Evolutionary conservation across 2,113 vertebrate genomes (phyloP).

Genomic region (Tachycineta bicolor): DNA sequence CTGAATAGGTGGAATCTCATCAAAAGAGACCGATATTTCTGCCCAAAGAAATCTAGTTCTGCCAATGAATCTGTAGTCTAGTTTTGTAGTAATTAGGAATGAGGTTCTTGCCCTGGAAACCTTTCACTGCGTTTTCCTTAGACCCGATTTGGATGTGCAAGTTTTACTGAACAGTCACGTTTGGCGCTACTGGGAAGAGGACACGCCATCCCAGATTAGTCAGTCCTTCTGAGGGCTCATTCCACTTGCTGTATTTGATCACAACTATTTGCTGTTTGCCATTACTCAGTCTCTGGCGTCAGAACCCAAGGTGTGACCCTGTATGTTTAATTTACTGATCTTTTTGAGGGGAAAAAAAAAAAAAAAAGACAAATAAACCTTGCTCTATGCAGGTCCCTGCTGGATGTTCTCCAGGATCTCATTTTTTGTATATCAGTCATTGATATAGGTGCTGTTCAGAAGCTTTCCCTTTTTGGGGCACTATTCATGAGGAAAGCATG

Average conservation of each 20-base stretch:
- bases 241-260: background rate
- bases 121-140: background rate
- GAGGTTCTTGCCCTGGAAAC: background rate
- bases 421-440: background rate
- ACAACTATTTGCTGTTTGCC: background rate
- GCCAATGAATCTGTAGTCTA: background rate
- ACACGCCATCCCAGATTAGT: background rate
- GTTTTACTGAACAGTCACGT: background rate
- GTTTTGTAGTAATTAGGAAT: background rate
- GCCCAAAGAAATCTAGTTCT: background rate
- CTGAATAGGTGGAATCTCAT: background rate
- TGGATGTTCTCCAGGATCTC: background rate
- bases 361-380: background rate
- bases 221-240: background rate
- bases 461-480: background rate
- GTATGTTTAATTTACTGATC: background rate
- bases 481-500: background rate
- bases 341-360: background rate
- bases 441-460: background rate
- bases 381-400: background rate
- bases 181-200: background rate
- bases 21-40: background rate
- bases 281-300: conserved; percentile 29
- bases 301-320: conserved; percentile 33
- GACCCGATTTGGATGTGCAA: background rate